Conservation (phyloP, 2,797 vertebrate species). For the Myotis pilosus region DNA sequence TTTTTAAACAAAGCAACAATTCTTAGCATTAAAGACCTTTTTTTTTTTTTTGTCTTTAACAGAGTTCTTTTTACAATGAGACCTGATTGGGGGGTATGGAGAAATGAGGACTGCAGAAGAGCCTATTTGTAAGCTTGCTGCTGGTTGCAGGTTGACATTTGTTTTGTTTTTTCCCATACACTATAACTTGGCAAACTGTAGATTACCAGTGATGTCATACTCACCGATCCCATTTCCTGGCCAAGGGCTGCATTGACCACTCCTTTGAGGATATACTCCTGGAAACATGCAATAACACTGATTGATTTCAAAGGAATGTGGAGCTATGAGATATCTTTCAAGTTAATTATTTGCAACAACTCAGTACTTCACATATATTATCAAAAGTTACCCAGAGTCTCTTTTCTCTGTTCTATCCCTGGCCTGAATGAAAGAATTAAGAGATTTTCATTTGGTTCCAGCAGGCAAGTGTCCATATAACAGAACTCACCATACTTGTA, state of each 20-base stretch:
- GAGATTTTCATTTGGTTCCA: background rate
- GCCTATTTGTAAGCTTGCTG: background rate
- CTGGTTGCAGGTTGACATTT: background rate
- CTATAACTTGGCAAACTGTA: background rate
- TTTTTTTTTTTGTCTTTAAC: background rate
- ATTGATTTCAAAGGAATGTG: conserved; percentile 32
- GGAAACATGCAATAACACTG: conserved; percentile 51
- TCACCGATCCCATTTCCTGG: conserved; percentile 95
- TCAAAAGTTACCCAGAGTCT: background rate
- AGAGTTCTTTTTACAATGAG: conserved; percentile 5
- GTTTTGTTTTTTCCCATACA: background rate
- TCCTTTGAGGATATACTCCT: conserved; percentile 98
- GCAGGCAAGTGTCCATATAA: background rate
- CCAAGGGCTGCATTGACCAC: conserved; percentile 97
- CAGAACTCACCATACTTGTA: background rate
- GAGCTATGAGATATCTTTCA: background rate
- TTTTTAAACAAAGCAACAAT: conserved; percentile 33
- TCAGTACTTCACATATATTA: background rate
- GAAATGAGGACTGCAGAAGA: background rate
- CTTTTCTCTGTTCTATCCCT: background rate
- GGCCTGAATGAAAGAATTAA: background rate
- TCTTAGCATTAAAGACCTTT: background rate
- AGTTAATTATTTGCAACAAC: background rate
- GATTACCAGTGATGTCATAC: conserved; percentile 76
- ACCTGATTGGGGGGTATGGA: background rate